Percentiles rank a stretch among this genome's conserved stretches.
phyloP scores from a whole-genome alignment of 1,140 invertebrate genomes.

The Parapsyche elsis region DNA sequence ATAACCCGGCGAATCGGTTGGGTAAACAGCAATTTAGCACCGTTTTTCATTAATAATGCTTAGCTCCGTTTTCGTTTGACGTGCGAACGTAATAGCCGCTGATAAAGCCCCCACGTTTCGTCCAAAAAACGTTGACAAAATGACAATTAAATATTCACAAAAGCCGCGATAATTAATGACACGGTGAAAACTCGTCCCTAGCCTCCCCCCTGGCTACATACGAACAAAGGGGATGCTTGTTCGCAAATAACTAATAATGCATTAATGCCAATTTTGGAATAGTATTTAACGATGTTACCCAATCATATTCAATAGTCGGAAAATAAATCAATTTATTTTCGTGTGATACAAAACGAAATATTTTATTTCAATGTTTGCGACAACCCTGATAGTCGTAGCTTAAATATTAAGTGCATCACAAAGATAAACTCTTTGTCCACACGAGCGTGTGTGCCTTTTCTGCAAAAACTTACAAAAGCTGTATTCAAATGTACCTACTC shows the following conservation, averaged over 20 bases:
- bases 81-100: slow-evolving; percentile 36
- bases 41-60: slow-evolving; percentile 48
- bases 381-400: too few species aligned
- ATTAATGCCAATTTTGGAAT: not conserved
- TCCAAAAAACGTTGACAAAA: slow-evolving; percentile 44
- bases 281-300: not conserved
- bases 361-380: too few species aligned
- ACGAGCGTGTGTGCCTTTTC: too few species aligned
- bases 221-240: not conserved
- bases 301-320: not conserved
- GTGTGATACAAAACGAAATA: too few species aligned
- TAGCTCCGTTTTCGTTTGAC: slow-evolving; percentile 31
- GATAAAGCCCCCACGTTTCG: slow-evolving; percentile 26
- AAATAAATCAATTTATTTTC: too few species aligned
- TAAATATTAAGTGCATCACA: too few species aligned
- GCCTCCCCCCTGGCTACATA: not conserved
- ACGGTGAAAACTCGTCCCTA: slow-evolving; percentile 17
- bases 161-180: slow-evolving; percentile 45
- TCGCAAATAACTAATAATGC: not conserved
- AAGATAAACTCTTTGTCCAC: too few species aligned
- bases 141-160: slow-evolving; percentile 49
- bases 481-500: too few species aligned
- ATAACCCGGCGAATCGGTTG: not conserved
- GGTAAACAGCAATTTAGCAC: slow-evolving; percentile 17
- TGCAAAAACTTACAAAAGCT: too few species aligned